A percentile compares a stretch with the other conserved stretches of the same genome.
phyloP scores from a whole-genome alignment of 1,140 invertebrate genomes.

The Cryptotermes secundus region DNA sequence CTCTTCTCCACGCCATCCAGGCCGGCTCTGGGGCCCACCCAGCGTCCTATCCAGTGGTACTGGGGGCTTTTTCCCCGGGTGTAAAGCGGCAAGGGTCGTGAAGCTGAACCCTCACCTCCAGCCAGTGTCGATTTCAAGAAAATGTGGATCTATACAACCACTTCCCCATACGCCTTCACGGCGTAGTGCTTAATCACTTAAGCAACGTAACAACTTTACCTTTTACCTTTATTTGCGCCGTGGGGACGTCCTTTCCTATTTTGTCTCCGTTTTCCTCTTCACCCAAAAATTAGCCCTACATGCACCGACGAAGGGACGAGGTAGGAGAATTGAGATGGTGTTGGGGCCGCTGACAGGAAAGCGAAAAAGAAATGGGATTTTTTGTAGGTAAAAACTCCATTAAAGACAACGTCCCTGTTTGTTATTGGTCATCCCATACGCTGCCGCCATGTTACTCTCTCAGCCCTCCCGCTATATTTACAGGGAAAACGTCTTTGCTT shows the following conservation, averaged over 20 bases:
- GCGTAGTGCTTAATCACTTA: too few species aligned
- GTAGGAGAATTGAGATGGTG: not conserved
- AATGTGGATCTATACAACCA: too few species aligned
- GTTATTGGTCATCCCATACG: conserved; percentile 11
- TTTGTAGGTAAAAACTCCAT: conserved; percentile 17
- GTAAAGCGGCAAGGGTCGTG: too few species aligned
- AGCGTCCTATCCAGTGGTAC: too few species aligned
- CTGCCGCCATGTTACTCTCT: not conserved
- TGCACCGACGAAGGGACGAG: not conserved
- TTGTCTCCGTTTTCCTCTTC: not conserved
- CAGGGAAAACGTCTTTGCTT: conserved; percentile 4
- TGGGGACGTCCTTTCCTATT: not conserved
- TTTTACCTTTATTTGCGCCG: too few species aligned
- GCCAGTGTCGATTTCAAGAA: too few species aligned
- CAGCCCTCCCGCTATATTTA: not conserved
- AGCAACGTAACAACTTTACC: too few species aligned
- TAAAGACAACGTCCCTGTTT: conserved; percentile 1
- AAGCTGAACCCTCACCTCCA: too few species aligned
- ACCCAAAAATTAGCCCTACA: not conserved
- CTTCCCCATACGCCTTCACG: too few species aligned
- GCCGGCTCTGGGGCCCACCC: too few species aligned
- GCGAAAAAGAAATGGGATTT: conserved; percentile 13
- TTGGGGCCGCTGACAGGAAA: not conserved
- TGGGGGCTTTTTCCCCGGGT: too few species aligned
- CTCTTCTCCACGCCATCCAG: too few species aligned